phyloP scores from a whole-genome alignment of 2,797 vertebrate species.

The Artibeus jamaicensis region DNA sequence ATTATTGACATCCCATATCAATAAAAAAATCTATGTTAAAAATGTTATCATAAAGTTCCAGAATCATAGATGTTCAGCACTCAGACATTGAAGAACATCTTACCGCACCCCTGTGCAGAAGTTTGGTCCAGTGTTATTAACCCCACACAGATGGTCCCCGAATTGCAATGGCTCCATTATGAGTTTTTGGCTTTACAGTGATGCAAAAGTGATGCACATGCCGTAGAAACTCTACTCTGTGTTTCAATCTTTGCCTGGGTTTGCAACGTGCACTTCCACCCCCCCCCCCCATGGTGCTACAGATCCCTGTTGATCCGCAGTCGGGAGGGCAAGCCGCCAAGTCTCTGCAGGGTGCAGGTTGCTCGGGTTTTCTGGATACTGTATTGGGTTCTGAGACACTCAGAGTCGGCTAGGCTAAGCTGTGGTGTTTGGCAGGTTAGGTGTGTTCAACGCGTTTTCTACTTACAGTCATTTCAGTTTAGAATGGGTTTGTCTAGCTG shows the following conservation, averaged over 20 bases:
- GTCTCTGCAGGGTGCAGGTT: no score
- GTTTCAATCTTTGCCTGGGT: background rate
- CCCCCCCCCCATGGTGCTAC: no score
- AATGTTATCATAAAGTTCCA: background rate
- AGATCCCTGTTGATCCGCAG: fast-evolving
- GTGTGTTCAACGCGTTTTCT: background rate
- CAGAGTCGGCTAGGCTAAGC: no score
- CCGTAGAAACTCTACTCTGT: background rate
- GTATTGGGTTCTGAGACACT: background rate
- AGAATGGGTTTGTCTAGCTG: background rate
- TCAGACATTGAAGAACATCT: background rate
- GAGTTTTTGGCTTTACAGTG: background rate
- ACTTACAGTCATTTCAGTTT: background rate
- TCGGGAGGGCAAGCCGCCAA: background rate
- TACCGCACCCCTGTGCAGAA: background rate
- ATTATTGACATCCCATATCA: background rate
- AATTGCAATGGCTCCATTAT: background rate
- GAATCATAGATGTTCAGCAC: background rate
- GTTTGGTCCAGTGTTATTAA: background rate
- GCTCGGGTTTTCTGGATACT: no score
- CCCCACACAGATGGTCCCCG: background rate
- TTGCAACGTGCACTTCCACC: no score
- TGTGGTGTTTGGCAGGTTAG: background rate
- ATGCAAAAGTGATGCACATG: background rate
- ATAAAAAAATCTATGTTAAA: background rate